These are phyloP conservation scores for Sisor rabdophorus DNA, from an alignment of 2,113 vertebrate species.

Conservation along the genomic window DNA sequence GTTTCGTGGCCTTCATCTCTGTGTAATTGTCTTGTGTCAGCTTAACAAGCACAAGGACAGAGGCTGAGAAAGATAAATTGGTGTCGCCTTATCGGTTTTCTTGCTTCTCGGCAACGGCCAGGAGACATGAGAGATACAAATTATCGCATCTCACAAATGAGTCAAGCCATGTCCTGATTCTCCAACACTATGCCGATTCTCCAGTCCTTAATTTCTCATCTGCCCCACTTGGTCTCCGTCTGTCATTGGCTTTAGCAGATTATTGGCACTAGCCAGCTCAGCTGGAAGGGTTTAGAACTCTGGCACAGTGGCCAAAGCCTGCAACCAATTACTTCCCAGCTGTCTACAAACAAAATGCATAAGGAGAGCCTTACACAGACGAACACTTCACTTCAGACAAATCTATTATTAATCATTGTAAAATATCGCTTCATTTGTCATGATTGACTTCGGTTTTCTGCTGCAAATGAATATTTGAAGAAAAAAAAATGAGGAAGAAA, in stretches of 20 bases:
- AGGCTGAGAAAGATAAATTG: slow-evolving; percentile 59
- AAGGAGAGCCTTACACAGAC: slow-evolving; percentile 15
- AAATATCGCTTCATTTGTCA: slow-evolving; percentile 12
- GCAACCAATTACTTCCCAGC: slow-evolving; percentile 33
- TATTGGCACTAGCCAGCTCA: slow-evolving; percentile 56
- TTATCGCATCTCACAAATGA: slow-evolving; percentile 63
- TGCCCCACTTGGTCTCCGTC: slow-evolving; percentile 32
- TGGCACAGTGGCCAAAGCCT: not conserved
- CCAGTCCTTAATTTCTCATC: slow-evolving; percentile 12
- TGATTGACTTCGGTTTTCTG: not conserved
- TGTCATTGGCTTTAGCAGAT: slow-evolving; percentile 63
- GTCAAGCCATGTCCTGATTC: slow-evolving; percentile 58
- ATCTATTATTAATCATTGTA: slow-evolving; percentile 32
- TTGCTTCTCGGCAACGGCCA: slow-evolving; percentile 56
- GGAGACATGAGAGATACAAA: slow-evolving; percentile 64
- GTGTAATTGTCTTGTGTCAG: slow-evolving; percentile 19
- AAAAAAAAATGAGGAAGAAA: not conserved
- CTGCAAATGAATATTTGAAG: slow-evolving; percentile 1
- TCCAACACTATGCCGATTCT: slow-evolving; percentile 2
- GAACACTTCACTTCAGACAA: slow-evolving; percentile 22
- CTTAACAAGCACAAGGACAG: slow-evolving; percentile 40
- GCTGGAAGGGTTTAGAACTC: slow-evolving; percentile 21
- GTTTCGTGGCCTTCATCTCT: slow-evolving; percentile 25
- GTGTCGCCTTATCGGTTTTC: slow-evolving; percentile 51
- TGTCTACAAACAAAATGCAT: slow-evolving; percentile 27